These are phyloP conservation scores for Drosophila eugracilis DNA, from an alignment of 1,140 invertebrate species.

Conservation along the genomic window DNA sequence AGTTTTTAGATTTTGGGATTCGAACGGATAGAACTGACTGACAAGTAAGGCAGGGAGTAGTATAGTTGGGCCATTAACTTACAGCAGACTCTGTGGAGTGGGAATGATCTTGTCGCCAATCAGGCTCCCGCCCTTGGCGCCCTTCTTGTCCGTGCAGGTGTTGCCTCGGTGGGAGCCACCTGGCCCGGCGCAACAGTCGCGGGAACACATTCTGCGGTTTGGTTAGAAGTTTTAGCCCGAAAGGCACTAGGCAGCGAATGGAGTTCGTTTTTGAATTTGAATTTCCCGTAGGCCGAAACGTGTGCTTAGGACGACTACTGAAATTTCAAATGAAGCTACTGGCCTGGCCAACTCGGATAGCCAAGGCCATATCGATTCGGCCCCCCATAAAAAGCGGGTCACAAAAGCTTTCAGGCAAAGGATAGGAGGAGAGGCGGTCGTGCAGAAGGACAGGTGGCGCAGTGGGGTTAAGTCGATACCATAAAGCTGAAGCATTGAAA, in stretches of 20 bases:
- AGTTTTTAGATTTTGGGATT: neutral
- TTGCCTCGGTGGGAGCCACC: constrained; percentile 40
- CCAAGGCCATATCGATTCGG: constrained; percentile 50
- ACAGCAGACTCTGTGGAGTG: constrained; percentile 70
- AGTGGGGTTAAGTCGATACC: neutral
- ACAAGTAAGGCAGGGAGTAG: neutral
- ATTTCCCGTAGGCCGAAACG: constrained; percentile 13
- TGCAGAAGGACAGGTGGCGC: constrained; percentile 11
- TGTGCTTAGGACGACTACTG: constrained; percentile 9
- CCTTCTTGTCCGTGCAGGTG: constrained; percentile 47
- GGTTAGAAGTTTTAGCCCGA: constrained; percentile 5
- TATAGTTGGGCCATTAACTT: constrained; percentile 24
- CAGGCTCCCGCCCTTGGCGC: neutral
- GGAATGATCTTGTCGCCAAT: constrained; percentile 47
- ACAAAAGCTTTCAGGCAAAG: constrained; percentile 8
- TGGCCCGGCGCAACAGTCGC: constrained; percentile 59
- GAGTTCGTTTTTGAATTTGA: constrained; percentile 1
- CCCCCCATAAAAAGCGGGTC: constrained; percentile 26
- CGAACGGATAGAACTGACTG: neutral
- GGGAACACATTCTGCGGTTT: constrained; percentile 58
- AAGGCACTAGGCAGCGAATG: constrained; percentile 16
- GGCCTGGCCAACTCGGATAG: constrained; percentile 16
- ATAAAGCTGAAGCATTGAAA: constrained; percentile 11
- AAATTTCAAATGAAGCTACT: neutral
- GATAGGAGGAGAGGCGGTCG: neutral